Conservation (phyloP, 92 coral and sea anemone species). For the Porites rus region DNA sequence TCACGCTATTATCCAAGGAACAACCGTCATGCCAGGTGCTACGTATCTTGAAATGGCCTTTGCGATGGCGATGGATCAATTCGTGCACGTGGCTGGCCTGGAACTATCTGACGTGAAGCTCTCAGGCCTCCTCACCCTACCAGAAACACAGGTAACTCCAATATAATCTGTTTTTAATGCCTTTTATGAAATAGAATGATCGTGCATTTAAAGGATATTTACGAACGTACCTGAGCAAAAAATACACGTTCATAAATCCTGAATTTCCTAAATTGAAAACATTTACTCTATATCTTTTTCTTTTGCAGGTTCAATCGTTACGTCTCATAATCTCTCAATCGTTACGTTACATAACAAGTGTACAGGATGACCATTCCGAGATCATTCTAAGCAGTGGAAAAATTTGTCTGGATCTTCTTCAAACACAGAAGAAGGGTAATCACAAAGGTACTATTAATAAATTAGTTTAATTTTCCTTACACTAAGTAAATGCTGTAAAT, state of each 20-base stretch:
- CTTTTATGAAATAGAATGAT: too few relatives aligned
- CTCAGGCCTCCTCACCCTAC: slow-evolving; percentile 78
- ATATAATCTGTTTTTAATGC: too few relatives aligned
- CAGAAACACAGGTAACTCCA: slow-evolving; percentile 61
- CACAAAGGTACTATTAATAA: neutral
- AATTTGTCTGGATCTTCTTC: neutral
- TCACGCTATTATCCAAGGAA: slow-evolving; percentile 80
- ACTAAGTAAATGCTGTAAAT: too few relatives aligned
- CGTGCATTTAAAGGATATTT: too few relatives aligned
- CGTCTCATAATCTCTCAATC: too few relatives aligned
- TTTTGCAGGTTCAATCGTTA: neutral
- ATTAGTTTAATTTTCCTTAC: too few relatives aligned
- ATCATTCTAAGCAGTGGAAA: neutral
- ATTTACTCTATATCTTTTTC: too few relatives aligned
- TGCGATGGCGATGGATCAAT: slow-evolving; percentile 84
- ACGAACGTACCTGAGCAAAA: too few relatives aligned
- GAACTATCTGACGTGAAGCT: slow-evolving; percentile 71
- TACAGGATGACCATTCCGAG: neutral
- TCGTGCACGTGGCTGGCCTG: slow-evolving; percentile 43
- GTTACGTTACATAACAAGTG: neutral
- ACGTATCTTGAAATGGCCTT: slow-evolving; percentile 89
- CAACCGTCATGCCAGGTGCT: slow-evolving; percentile 89
- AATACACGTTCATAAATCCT: neutral
- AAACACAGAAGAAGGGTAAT: neutral
- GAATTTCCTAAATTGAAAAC: neutral